Conservation (phyloP, 1,140 invertebrate species). For the Leguminivora glycinivorella region DNA sequence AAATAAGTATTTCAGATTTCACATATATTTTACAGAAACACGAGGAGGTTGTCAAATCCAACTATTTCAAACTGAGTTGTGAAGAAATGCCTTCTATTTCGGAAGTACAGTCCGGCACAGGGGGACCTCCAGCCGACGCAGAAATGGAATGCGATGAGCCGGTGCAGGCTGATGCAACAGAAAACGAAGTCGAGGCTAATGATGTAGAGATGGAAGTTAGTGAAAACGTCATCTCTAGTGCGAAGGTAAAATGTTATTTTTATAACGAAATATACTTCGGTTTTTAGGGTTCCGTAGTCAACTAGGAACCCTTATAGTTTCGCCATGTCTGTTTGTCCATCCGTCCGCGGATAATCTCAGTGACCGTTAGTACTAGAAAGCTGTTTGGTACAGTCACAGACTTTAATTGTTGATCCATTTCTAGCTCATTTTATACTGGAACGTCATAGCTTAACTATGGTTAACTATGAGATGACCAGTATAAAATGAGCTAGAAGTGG, state of each 20-base stretch:
- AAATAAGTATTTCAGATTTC: background rate
- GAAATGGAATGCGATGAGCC: constrained; percentile 23
- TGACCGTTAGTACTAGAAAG: no score
- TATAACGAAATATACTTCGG: no score
- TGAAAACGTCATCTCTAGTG: constrained; percentile 29
- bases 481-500: no score
- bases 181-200: constrained; percentile 7
- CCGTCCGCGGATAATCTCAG: no score
- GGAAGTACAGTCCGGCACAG: background rate
- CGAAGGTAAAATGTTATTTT: constrained; percentile 31
- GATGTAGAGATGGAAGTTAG: constrained; percentile 24
- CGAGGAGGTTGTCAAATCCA: constrained; percentile 48
- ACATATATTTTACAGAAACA: constrained; percentile 43
- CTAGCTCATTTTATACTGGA: no score
- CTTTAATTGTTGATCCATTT: no score
- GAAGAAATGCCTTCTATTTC: constrained; percentile 28
- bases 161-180: background rate
- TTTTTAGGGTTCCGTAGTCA: no score
- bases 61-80: constrained; percentile 41
- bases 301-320: no score
- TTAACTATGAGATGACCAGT: no score
- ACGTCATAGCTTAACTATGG: no score
- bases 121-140: constrained; percentile 20
- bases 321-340: no score
- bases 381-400: no score